Conservation (phyloP, 2,797 vertebrate species). For the Schizopygopsis pylzovi region DNA sequence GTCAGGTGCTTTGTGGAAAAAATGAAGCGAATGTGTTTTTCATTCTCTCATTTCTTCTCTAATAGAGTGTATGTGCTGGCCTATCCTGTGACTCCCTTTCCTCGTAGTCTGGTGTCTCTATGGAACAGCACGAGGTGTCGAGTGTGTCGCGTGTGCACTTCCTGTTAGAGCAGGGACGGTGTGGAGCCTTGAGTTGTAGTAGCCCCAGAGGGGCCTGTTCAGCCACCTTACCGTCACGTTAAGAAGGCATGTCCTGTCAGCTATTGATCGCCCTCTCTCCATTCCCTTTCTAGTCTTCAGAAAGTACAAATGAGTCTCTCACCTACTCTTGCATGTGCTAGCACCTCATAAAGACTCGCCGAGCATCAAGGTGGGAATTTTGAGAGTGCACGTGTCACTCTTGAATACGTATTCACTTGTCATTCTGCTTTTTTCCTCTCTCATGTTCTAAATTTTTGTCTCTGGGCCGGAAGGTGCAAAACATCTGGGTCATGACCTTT, state of each 20-base stretch:
- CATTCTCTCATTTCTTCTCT: conserved; percentile 47
- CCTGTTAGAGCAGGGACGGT: conserved; percentile 70
- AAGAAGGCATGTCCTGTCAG: conserved; percentile 71
- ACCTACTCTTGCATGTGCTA: conserved; percentile 64
- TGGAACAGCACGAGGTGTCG: conserved; percentile 45
- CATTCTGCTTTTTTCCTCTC: conserved; percentile 46
- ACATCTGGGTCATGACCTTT: conserved; percentile 80
- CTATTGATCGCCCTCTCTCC: conserved; percentile 62
- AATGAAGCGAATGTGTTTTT: conserved; percentile 9
- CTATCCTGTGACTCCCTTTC: conserved; percentile 66
- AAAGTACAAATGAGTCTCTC: conserved; percentile 74
- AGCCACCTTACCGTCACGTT: conserved; percentile 66
- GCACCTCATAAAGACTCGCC: conserved; percentile 72
- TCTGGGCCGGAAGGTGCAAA: conserved; percentile 63
- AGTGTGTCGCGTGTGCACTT: conserved; percentile 48
- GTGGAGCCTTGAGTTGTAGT: conserved; percentile 66
- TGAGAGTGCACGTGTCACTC: conserved; percentile 44
- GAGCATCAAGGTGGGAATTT: conserved; percentile 57
- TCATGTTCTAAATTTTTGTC: conserved; percentile 55
- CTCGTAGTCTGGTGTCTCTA: conserved; percentile 65
- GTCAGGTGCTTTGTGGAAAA: conserved; percentile 14
- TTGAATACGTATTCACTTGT: neutral
- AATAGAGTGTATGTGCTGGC: conserved; percentile 58
- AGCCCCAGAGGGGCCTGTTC: conserved; percentile 73
- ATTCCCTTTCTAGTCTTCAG: conserved; percentile 55